Conservation (phyloP, 2,797 vertebrate genomes). For the Telmatherina bonti region DNA sequence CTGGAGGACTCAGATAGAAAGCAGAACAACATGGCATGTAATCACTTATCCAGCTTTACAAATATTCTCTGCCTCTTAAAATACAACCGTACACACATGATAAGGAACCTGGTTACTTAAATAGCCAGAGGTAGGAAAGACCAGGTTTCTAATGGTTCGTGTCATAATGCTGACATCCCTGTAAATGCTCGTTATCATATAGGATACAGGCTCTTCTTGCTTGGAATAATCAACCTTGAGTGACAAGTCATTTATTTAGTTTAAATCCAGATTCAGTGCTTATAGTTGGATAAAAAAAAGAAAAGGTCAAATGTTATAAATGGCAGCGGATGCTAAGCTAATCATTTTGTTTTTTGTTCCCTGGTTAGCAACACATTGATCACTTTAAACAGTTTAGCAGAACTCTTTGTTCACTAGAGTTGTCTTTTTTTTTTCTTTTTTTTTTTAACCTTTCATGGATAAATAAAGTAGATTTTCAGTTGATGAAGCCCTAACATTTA, state of each 20-base stretch:
- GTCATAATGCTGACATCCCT: not conserved
- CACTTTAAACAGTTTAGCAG: too few relatives aligned
- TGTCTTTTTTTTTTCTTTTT: too few relatives aligned
- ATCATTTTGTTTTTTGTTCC: not conserved
- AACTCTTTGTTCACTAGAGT: too few relatives aligned
- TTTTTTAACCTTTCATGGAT: too few relatives aligned
- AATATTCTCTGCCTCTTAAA: not conserved
- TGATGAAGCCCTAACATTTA: too few relatives aligned
- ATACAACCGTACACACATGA: not conserved
- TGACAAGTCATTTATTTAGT: not conserved
- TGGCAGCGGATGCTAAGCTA: not conserved
- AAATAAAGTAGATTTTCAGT: too few relatives aligned
- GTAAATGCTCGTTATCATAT: too few relatives aligned
- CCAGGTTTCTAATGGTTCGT: not conserved
- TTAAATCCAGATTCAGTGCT: not conserved
- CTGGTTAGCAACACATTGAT: constrained; percentile 1
- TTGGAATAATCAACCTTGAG: not conserved
- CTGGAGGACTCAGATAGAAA: too few relatives aligned
- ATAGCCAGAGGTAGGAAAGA: not conserved
- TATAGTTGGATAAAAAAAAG: not conserved
- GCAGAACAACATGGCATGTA: not conserved
- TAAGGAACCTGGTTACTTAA: not conserved
- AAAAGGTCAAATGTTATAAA: not conserved
- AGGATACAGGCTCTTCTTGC: not conserved
- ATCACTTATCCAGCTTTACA: not conserved